These are phyloP conservation scores for Frankliniella intonsa DNA, from an alignment of 2,888 invertebrate genomes.

Conservation along the genomic window DNA sequence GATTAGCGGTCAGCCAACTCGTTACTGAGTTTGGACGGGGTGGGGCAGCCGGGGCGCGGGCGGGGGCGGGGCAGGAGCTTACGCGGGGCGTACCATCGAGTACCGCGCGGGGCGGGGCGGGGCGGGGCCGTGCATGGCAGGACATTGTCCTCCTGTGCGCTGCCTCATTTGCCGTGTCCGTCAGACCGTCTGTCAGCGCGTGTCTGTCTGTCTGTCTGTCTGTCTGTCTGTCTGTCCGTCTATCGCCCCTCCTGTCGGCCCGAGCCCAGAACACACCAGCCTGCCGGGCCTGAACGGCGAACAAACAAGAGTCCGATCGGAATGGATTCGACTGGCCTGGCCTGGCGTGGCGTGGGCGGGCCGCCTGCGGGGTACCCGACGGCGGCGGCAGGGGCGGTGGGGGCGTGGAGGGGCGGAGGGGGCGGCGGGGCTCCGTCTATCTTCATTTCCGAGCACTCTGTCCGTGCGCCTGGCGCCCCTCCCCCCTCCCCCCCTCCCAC, in stretches of 20 bases:
- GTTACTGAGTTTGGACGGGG: background rate
- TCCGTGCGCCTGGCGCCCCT: background rate
- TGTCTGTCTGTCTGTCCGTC: background rate
- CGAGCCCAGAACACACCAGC: background rate
- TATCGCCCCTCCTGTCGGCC: background rate
- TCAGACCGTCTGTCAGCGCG: background rate
- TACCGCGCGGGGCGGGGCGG: too few relatives aligned
- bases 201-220: too few relatives aligned
- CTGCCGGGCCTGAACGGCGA: background rate
- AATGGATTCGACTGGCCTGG: background rate
- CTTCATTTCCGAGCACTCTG: constrained; percentile 24
- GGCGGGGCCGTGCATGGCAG: too few relatives aligned
- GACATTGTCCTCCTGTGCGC: too few relatives aligned
- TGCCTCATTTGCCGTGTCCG: background rate
- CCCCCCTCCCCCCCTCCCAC: background rate
- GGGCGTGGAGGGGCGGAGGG: background rate
- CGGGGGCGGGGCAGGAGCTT: too few relatives aligned
- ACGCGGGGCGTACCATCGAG: too few relatives aligned
- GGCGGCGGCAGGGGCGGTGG: background rate
- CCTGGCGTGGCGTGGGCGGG: too few relatives aligned
- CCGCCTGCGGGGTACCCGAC: background rate
- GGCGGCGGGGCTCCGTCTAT: background rate
- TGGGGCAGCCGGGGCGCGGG: too few relatives aligned
- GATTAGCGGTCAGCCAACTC: background rate
- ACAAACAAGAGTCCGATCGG: background rate